Base-by-base conservation (phyloP, 1,140 invertebrate species). In the Coelopa frigida region DNA sequence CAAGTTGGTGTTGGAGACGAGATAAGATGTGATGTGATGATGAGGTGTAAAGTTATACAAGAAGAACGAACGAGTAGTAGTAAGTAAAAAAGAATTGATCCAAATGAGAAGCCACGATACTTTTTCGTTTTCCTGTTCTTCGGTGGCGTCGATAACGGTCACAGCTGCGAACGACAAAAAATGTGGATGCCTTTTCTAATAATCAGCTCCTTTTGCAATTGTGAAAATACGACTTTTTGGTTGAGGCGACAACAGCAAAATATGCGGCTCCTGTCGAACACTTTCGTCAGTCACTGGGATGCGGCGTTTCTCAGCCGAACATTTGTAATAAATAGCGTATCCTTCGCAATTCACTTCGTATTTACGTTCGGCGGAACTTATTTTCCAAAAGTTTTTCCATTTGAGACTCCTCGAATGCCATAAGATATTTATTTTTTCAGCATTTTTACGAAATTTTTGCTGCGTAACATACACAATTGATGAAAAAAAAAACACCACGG, bases 391-490 rank as follows among this genome's bases (percentile, higher is more conserved):
- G 14, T 4, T n/a, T 10, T 39, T 5, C 22, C 22, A 5, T 14
- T 3, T 17, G 11, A 11, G 18, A n/a, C 12, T 22, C 14, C 22
- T 29, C 27, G n/a, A n/a, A 29, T 17, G 32, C 18, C 22, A 20
- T 3, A 18, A 41, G 20, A 42, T 20, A 42, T n/a, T n/a, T n/a
- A 23, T 15, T 15, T 20, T 42, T 4, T 11, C 21, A 44, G 17
- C 31, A 32, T 32, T 44, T 44, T 22, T 33, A 24, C 32, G 8
- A 18, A 44, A 29, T 44, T 44, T 44, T 32, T 18, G 42, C 42
- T 44, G 42, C 29, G 42, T 33, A 44, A 43, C 27, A 44, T 23
- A 44, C 42, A 44, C 42, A 44, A 44, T 3, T 20, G 42, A n/a
- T 12, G 35, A 44, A 44, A 23, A 14, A 35, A 20, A 29, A 42